Conservation (phyloP, 2,113 vertebrate genomes). For the Chloropsis hardwickii region DNA sequence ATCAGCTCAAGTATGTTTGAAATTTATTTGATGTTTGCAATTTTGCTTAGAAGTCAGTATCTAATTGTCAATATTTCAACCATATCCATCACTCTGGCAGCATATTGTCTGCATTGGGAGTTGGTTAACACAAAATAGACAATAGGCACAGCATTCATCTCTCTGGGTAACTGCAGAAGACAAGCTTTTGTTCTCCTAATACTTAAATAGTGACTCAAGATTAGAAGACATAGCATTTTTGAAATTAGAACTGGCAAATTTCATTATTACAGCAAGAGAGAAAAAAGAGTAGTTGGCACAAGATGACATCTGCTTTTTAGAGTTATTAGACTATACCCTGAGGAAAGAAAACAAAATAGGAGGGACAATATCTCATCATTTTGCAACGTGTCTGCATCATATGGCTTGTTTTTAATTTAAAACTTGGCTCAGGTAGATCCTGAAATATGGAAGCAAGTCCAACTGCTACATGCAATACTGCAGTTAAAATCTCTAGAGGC, state of each 20-base stretch:
- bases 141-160: not conserved
- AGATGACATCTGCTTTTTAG: not conserved
- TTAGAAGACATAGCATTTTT: not conserved
- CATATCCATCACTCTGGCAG: not conserved
- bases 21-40: not conserved
- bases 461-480: not conserved
- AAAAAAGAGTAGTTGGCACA: not conserved
- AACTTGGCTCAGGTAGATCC: not conserved
- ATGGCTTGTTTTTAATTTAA: not conserved
- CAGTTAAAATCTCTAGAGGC: not conserved
- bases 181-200: not conserved
- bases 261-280: not conserved
- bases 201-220: not conserved
- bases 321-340: not conserved
- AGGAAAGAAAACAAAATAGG: not conserved
- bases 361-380: not conserved
- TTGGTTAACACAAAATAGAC: not conserved
- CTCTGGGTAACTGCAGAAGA: not conserved
- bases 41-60: not conserved
- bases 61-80: not conserved
- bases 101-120: not conserved
- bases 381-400: not conserved
- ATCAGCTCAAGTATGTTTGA: not conserved
- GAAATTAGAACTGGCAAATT: not conserved
- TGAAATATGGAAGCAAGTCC: not conserved